Conservation (phyloP, 2,888 invertebrate genomes). For the Labia minor region DNA sequence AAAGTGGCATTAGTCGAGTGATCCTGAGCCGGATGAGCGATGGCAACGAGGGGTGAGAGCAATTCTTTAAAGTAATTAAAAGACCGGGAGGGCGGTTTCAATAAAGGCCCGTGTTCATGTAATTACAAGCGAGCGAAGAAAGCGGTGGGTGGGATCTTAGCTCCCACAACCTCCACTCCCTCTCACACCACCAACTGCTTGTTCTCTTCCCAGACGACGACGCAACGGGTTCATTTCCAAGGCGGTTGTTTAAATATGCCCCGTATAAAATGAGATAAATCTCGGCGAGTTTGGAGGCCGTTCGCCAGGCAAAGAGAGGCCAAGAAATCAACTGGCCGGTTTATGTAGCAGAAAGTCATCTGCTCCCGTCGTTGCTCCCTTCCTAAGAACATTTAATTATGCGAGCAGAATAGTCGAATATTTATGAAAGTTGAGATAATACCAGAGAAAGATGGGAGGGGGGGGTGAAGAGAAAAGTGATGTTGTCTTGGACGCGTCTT, state of each 20-base stretch:
- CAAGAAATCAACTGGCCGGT: not conserved
- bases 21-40: not conserved
- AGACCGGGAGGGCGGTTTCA: not conserved
- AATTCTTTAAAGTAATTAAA: constrained; percentile 8
- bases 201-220: too few relatives aligned
- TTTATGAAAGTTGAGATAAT: not conserved
- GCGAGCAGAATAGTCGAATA: constrained; percentile 6
- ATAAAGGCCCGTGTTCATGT: not conserved
- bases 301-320: not conserved
- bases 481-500: not conserved
- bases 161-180: not conserved
- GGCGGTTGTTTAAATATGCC: not conserved
- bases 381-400: not conserved
- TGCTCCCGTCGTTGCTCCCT: not conserved
- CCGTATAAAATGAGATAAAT: not conserved
- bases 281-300: not conserved
- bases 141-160: not conserved
- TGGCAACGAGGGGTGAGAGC: not conserved
- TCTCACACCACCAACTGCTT: too few relatives aligned
- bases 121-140: not conserved
- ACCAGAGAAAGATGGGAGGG: too few relatives aligned
- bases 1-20: not conserved
- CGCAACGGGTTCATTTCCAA: too few relatives aligned
- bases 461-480: not conserved
- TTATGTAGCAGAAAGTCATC: constrained; percentile 13